These are phyloP conservation scores for Laterallus jamaicensis DNA, from an alignment of 2,113 vertebrate genomes.

Conservation along the genomic window DNA sequence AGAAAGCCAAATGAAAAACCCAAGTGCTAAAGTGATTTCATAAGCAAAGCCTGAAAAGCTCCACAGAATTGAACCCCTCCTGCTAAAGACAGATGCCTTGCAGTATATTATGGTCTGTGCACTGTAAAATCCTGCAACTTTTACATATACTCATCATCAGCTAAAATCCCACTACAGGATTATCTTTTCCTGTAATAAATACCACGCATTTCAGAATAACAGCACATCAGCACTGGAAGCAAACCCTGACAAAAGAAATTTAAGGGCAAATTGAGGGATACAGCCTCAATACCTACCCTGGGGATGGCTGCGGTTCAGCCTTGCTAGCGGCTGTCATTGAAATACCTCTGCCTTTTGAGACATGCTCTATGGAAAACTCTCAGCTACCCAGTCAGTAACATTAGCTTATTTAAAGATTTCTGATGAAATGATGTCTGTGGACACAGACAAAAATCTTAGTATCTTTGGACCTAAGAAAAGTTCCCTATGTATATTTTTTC, in stretches of 20 bases:
- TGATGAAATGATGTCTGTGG: not conserved
- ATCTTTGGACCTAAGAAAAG: not conserved
- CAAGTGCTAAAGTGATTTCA: constrained; percentile 12
- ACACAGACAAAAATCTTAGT: not conserved
- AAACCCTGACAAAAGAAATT: not conserved
- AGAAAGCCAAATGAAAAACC: constrained; percentile 40
- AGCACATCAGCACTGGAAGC: not conserved
- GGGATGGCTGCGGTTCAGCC: not conserved
- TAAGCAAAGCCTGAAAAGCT: not conserved
- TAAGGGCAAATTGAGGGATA: not conserved
- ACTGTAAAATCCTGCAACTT: not conserved
- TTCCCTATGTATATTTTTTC: not conserved
- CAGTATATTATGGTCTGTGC: not conserved
- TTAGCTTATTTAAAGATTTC: not conserved
- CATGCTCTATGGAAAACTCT: not conserved
- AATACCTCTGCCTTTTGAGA: not conserved
- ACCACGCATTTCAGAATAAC: not conserved
- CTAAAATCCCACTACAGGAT: not conserved
- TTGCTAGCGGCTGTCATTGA: not conserved
- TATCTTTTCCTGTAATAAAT: not conserved
- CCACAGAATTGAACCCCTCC: not conserved
- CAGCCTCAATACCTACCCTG: not conserved
- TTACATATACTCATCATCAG: not conserved
- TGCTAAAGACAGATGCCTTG: not conserved
- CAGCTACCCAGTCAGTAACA: not conserved